Base-by-base conservation (phyloP, 2,888 invertebrate genomes). In the Caenorhabditis sp. region DNA sequence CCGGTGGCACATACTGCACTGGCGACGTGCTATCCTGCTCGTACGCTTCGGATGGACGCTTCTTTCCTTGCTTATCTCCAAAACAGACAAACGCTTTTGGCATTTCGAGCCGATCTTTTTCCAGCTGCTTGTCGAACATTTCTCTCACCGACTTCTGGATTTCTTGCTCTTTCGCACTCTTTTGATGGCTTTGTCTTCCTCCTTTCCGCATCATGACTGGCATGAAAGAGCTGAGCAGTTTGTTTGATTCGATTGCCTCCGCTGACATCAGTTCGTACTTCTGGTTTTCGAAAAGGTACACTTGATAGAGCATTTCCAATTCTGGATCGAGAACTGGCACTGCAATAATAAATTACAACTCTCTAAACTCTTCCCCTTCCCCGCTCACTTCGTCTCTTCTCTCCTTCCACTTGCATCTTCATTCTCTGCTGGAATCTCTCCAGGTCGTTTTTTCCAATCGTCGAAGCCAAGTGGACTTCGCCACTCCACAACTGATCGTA, bases 301-400 rank as follows among this genome's bases (percentile, higher is more conserved):
- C 43, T 63, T 75, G 75, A n/a, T 70, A 70, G 30, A 63, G 20
- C 27, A 39, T 70, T 20, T 75, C 68, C 0, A 56, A 35, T 30
- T 68, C 75, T 0, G 48, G 26, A n/a, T 59, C 59, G 22, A 66
- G 43, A 5, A 26, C 27, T 2, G 58, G 24, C 32, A 50, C 66
- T 66, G 74, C n/a, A 66, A 61, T n/a, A n/a, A n/a, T n/a, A n/a
- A n/a, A n/a, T n/a, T n/a, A n/a, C n/a, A n/a, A n/a, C n/a, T n/a
- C n/a, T n/a, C n/a, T n/a, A n/a, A n/a, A n/a, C n/a, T n/a, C n/a
- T n/a, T n/a, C n/a, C n/a, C n/a, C n/a, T n/a, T n/a, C n/a, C n/a
- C n/a, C n/a, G n/a, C n/a, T n/a, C n/a, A n/a, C n/a, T n/a, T n/a
- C n/a, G 27, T 20, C 17, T 15, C n/a, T 43, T 26, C 30, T 43